These are phyloP conservation scores for Anticlea derivata DNA, from an alignment of 2,888 invertebrate genomes.

Conservation along the genomic window DNA sequence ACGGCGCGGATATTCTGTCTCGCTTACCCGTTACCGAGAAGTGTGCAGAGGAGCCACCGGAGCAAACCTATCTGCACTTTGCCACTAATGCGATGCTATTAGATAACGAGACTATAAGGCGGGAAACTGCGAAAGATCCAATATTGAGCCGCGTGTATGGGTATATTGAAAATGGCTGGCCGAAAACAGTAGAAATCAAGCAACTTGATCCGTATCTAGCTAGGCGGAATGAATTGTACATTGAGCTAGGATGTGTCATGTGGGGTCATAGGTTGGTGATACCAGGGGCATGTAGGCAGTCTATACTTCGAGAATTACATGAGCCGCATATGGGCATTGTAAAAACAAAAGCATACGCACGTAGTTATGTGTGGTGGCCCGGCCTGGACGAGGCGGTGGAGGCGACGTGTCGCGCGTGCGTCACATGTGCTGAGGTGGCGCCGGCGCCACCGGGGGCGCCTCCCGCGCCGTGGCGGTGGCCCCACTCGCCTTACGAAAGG, in stretches of 20 bases:
- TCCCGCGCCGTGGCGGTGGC: constrained; percentile 20
- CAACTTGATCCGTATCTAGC: constrained; percentile 5
- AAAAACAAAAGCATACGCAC: constrained; percentile 23
- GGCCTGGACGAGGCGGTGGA: constrained; percentile 26
- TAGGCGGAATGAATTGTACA: background rate
- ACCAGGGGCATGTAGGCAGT: constrained; percentile 12
- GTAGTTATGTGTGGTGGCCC: constrained; percentile 32
- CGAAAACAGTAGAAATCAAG: constrained; percentile 6
- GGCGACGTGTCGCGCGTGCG: constrained; percentile 18
- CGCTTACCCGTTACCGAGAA: constrained; percentile 16
- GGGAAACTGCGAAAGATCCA: constrained; percentile 17
- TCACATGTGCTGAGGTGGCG: constrained; percentile 13
- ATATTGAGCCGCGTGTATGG: constrained; percentile 23
- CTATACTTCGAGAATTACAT: constrained; percentile 18
- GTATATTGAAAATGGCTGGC: constrained; percentile 35
- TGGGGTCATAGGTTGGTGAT: constrained; percentile 32
- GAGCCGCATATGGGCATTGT: constrained; percentile 30
- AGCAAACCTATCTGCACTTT: constrained; percentile 33
- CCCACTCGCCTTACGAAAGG: constrained; percentile 11
- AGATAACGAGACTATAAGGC: constrained; percentile 21
- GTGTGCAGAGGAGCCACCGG: constrained; percentile 14
- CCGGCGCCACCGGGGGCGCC: constrained; percentile 22
- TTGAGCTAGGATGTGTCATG: constrained; percentile 6
- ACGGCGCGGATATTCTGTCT: constrained; percentile 30
- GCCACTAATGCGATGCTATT: constrained; percentile 22